Conservation (phyloP, 2,888 invertebrate genomes). For the Galerucella pusilla region DNA sequence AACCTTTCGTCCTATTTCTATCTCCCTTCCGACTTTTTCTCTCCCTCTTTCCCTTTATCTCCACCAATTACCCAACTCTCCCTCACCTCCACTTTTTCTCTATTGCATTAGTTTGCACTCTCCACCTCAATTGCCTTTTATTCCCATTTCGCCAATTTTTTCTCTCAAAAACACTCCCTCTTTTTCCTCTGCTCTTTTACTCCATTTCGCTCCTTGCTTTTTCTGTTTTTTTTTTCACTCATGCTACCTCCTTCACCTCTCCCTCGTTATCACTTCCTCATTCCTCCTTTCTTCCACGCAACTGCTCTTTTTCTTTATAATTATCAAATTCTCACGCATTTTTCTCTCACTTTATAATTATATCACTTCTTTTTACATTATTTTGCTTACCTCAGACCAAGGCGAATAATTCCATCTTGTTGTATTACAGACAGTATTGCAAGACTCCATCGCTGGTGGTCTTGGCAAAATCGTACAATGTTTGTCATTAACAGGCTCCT, state of each 20-base stretch:
- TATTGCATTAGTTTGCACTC: background rate
- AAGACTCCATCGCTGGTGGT: constrained; percentile 67
- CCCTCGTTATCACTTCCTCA: background rate
- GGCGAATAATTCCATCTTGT: constrained; percentile 77
- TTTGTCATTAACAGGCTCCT: constrained; percentile 57
- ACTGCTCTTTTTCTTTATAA: background rate
- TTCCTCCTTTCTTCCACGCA: background rate
- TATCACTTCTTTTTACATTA: too few relatives aligned
- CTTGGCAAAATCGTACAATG: constrained; percentile 68
- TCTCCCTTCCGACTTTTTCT: too few relatives aligned
- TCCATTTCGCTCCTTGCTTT: too few relatives aligned
- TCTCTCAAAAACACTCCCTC: background rate
- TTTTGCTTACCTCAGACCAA: constrained; percentile 74
- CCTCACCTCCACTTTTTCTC: too few relatives aligned
- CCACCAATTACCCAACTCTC: too few relatives aligned
- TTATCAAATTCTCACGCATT: background rate
- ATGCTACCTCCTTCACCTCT: background rate
- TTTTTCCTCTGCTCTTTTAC: too few relatives aligned
- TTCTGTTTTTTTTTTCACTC: background rate
- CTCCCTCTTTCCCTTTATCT: too few relatives aligned
- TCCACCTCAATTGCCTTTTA: too few relatives aligned
- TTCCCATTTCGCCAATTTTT: background rate
- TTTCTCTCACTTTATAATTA: too few relatives aligned
- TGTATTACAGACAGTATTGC: constrained; percentile 73
- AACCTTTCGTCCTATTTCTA: too few relatives aligned